A percentile compares a stretch with the other conserved stretches of the same genome.
phyloP scores from a whole-genome alignment of 2,888 invertebrate species.

The Euspilapteryx auroguttella region DNA sequence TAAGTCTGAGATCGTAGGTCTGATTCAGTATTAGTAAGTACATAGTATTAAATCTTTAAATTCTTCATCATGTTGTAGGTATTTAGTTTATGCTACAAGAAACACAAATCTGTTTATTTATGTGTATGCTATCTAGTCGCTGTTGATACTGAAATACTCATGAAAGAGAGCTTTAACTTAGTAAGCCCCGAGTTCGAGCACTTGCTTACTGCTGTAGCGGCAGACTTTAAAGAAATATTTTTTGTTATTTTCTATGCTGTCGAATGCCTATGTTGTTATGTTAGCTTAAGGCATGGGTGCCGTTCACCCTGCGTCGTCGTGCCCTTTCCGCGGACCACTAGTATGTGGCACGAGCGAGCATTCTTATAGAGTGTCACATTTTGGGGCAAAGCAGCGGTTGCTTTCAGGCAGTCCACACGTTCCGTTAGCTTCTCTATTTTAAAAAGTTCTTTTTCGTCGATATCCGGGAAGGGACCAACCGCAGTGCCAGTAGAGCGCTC shows the following conservation, averaged over 20 bases:
- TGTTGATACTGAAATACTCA: too few relatives aligned
- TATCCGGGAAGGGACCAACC: constrained; percentile 57
- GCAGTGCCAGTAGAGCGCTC: constrained; percentile 13
- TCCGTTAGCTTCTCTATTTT: constrained; percentile 58
- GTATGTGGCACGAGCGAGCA: constrained; percentile 15
- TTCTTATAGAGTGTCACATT: constrained; percentile 41
- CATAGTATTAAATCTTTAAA: too few relatives aligned
- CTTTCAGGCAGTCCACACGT: constrained; percentile 55
- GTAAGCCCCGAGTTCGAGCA: too few relatives aligned
- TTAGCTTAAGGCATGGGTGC: constrained; percentile 18
- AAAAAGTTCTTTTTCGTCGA: constrained; percentile 51
- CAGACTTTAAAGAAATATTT: constrained; percentile 6
- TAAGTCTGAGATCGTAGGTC: too few relatives aligned
- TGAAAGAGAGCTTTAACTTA: too few relatives aligned
- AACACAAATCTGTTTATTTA: too few relatives aligned
- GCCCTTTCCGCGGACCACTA: constrained; percentile 11
- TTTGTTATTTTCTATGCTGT: constrained; percentile 10
- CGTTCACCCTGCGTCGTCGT: constrained; percentile 25
- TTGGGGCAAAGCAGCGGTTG: constrained; percentile 50
- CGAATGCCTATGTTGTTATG: constrained; percentile 19
- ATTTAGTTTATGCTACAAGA: too few relatives aligned
- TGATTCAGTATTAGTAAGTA: too few relatives aligned
- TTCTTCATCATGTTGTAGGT: too few relatives aligned
- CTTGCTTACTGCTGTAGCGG: too few relatives aligned
- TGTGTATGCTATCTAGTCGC: too few relatives aligned